Evolutionary conservation across 2,888 invertebrate species (phyloP), one percentile per base, ranked within the genome.

Genomic region (Lissocephala sabroskyi): DNA sequence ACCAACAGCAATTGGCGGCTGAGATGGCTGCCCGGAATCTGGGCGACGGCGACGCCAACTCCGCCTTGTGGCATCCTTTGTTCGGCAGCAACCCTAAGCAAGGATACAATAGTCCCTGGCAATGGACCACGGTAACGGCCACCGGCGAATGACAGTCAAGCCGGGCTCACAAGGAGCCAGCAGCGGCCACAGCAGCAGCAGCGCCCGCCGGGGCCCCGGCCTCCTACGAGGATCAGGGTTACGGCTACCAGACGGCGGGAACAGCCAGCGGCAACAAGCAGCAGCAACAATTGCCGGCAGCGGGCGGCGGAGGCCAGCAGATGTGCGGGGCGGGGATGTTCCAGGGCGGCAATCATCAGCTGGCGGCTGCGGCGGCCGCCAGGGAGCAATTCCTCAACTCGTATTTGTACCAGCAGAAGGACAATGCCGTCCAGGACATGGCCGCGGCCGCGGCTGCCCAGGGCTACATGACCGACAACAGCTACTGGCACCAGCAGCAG

Each of bases 51-150:
- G 88, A 88, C 59, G 86, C 89, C 40, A 88, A 90, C 67, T 88
- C 90, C 71, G 91, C 91, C 60, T 86, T 94, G 42, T 94, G 94
- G 94, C 93, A 94, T 86, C 94, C 94, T 45, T 87, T 94, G 41
- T 94, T 94, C 83, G 92, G 93, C 52, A 84, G 84, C 73, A 80
- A 83, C 59, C 79, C 82, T 33, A 84, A 82, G 62, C 65, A 79
- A 50, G 79, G 82, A 53, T 87, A 87, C 68, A 85, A 83, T 50
- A 87, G 86, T 76, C 86, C 87, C 45, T 88, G 88, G 88, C 87
- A 87, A 79, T 87, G 88, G 87, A 86, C 88, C 52, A 87, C 86
- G 17, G 87, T 88, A 45, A 86, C 87, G 37, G 87, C 87, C 19
- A 85, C 86, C 40, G 87, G 87, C 30, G 88, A 88, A 87, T 88